Base-by-base conservation (phyloP, 2,113 vertebrate genomes). In the Gambusia holbrooki region DNA sequence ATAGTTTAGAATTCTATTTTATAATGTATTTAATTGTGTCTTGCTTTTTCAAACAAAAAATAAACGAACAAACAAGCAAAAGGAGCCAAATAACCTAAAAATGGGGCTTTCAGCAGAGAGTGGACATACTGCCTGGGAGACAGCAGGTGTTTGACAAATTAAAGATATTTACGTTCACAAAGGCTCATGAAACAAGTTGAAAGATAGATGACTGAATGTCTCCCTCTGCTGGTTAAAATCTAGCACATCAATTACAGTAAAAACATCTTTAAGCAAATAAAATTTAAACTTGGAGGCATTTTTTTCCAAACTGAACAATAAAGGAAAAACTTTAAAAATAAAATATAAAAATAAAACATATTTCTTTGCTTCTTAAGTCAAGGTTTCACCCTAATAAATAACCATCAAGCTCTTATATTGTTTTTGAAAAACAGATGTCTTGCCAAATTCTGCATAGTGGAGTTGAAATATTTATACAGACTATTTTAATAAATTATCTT, bases 161-260 rank as follows among this genome's bases (percentile, higher is more conserved):
- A n/a, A 58, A 58, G 2, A 58, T 6, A 2, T 37, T 27, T 33
- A 5, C 14, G 13, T 65, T 66, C 32, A 58, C 33, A 30, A 0
- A 68, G 37, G 1, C 29, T 14, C 22, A 25, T 28, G 19, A 66
- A 32, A 30, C 14, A 0, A 5, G 8, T n/a, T 58, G 3, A n/a
- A 15, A 5, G 5, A 76, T 74, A 27, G 35, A n/a, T 74, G 51
- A 76, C 67, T 62, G 17, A 48, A 48, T 86, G 81, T 74, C 80
- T 74, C 86, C 84, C 65, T 82, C 90, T 85, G 54, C 65, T 73
- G 90, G 84, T 68, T 65, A 2, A 25, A 5, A 5, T 27, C 5
- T 1, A 37, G 69, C 33, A 71, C 17, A 35, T n/a, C 66, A 48
- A 0, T 5, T 40, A 60, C 13, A 67, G 32, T 45, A 60, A n/a